Evolutionary conservation across 2,113 vertebrate species (phyloP), one percentile per base, ranked within the genome.

Genomic region (Albula glossodonta): DNA sequence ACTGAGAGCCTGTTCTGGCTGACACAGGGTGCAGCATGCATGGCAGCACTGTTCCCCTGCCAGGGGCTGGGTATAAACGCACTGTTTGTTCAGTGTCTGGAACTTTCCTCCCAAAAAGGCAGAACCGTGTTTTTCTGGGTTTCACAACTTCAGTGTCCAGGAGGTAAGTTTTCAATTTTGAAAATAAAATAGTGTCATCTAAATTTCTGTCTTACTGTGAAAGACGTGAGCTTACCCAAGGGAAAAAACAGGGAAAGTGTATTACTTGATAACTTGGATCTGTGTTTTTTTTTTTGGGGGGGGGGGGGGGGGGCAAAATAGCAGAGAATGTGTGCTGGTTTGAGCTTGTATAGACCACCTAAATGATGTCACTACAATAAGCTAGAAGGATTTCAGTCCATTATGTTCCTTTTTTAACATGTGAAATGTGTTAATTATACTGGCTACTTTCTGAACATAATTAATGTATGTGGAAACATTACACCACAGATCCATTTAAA

Each of bases 81-180:
- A 52, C 80, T 52, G 22, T n/a, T n/a, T 81, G 80, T 82, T 57
- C 51, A 31, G 70, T 79, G 66, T 77, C 25, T 41, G 83, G 63
- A 84, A 52, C 63, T 84, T 77, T 74, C 4, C 60, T 83, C 60
- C 66, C 12, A 5, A n/a, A 74, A 74, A 60, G 60, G 60, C 83
- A 51, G 83, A n/a, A 31, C 49, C 11, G 22, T 74, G 83, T 66
- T 74, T 56, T 74, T 31, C n/a, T 8, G 50, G 83, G 63, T 83
- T 78, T 10, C 51, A 19, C 83, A 74, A n/a, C 63, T 48, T 77
- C 22, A 31, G 49, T 84, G 51, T n/a, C 83, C 70, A 74, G 70
- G n/a, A 74, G 70, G 70, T 74, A 74, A 74, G 70, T 74, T 74
- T 74, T 74, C 8, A 2, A 9, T 9, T 74, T 74, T 31, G 7